A percentile compares a stretch with the other conserved stretches of the same genome.
Conservation (phyloP, 64 coral and sea anemone genomes). For the Hydrozoanthus tunicans region DNA sequence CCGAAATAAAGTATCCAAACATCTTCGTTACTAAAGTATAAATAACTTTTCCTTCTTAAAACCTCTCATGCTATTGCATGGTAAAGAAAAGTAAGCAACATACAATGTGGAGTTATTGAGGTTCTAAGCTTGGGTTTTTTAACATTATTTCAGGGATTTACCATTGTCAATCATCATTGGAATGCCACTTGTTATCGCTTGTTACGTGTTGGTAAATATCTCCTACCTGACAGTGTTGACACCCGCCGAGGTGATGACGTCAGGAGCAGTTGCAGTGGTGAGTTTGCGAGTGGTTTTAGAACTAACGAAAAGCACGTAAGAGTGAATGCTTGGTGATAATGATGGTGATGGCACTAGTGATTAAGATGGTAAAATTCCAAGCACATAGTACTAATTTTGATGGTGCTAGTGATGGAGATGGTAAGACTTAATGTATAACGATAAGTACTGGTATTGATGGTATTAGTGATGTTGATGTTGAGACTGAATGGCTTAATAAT, state of each 20-base stretch:
- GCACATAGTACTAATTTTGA: not conserved
- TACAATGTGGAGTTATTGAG: not conserved
- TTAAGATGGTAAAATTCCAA: not conserved
- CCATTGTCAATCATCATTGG: constrained; percentile 50
- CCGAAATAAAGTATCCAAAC: too few species aligned
- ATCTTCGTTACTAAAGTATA: too few species aligned
- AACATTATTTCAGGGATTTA: constrained; percentile 22
- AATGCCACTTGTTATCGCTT: constrained; percentile 36
- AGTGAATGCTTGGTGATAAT: not conserved
- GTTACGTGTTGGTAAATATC: constrained; percentile 55
- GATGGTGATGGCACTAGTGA: not conserved
- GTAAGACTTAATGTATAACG: too few species aligned
- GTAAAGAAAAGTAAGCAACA: too few species aligned
- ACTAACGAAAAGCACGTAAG: too few species aligned
- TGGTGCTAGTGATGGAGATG: not conserved
- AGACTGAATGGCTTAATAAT: not conserved
- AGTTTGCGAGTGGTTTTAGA: not conserved
- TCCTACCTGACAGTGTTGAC: constrained; percentile 47
- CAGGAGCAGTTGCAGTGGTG: constrained; percentile 54
- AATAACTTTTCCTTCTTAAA: too few species aligned
- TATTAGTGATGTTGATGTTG: not conserved
- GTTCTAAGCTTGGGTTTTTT: not conserved
- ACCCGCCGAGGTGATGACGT: constrained; percentile 27
- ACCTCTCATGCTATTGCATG: too few species aligned
- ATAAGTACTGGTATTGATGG: not conserved